Percentiles rank a stretch among this genome's conserved stretches.
phyloP scores from a whole-genome alignment of 2,888 invertebrate genomes.

The Bimastos eiseni region DNA sequence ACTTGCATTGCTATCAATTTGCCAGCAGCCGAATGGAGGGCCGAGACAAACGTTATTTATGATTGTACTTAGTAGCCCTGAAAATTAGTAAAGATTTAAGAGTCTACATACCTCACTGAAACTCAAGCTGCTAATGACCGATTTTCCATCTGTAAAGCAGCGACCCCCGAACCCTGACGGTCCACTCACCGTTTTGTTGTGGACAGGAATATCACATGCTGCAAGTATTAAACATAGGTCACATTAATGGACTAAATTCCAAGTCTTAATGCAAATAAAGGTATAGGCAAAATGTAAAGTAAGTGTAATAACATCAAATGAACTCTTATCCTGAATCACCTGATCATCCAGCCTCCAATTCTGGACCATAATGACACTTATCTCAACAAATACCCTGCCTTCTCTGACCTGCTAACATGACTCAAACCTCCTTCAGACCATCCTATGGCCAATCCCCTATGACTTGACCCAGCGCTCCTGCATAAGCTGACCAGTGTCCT shows the following conservation, averaged over 20 bases:
- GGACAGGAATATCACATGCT: neutral
- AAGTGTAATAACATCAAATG: too few species aligned
- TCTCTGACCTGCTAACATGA: too few species aligned
- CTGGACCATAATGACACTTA: too few species aligned
- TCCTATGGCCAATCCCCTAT: too few species aligned
- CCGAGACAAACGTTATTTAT: neutral
- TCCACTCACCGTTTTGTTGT: neutral
- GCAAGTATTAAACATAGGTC: neutral
- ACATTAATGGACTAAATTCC: neutral
- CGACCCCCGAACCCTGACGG: neutral
- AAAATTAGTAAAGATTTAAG: neutral
- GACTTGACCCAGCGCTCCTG: too few species aligned
- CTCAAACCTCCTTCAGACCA: too few species aligned
- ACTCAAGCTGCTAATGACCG: slow-evolving; percentile 25
- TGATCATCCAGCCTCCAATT: too few species aligned
- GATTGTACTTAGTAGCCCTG: neutral
- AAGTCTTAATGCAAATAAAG: neutral
- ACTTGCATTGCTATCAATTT: neutral
- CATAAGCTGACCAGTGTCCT: too few species aligned
- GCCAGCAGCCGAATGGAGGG: neutral
- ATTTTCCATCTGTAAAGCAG: slow-evolving; percentile 29
- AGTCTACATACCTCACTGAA: slow-evolving; percentile 31
- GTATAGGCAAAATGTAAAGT: neutral
- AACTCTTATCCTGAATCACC: too few species aligned
- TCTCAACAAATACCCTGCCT: too few species aligned